These are phyloP conservation scores for Drosophila paucipuncta DNA, from an alignment of 2,888 invertebrate genomes.

Conservation along the genomic window DNA sequence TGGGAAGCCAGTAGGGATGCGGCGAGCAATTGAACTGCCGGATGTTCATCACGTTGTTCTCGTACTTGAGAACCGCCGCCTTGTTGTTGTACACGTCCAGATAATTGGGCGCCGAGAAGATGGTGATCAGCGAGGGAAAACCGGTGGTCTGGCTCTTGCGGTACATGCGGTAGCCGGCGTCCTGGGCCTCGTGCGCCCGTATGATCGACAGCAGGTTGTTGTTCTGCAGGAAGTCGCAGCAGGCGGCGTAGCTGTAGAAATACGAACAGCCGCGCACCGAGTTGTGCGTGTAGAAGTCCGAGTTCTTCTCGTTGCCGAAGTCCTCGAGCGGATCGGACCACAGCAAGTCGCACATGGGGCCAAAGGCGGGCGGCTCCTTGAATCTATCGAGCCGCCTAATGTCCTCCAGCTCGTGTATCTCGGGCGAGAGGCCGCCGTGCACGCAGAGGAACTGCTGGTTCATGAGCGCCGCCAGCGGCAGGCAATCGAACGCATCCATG, in stretches of 20 bases:
- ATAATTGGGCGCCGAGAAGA: slow-evolving; percentile 99
- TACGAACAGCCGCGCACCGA: slow-evolving; percentile 99
- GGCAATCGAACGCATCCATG: slow-evolving; percentile 99
- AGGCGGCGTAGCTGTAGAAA: slow-evolving; percentile 99
- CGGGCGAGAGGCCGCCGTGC: slow-evolving; percentile 99
- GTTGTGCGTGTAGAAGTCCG: slow-evolving; percentile 99
- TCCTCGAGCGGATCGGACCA: slow-evolving; percentile 99
- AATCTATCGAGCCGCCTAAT: slow-evolving; percentile 98
- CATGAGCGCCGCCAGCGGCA: slow-evolving; percentile 99
- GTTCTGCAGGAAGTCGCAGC: slow-evolving; percentile 99
- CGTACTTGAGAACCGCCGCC: slow-evolving; percentile 99
- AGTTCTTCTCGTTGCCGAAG: slow-evolving; percentile 98
- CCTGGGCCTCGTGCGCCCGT: slow-evolving; percentile 99
- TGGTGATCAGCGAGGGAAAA: slow-evolving; percentile 99
- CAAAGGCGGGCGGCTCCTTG: slow-evolving; percentile 99
- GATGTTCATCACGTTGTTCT: slow-evolving; percentile 99
- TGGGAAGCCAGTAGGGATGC: slow-evolving; percentile 99
- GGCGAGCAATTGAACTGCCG: slow-evolving; percentile 99
- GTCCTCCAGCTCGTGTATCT: slow-evolving; percentile 99
- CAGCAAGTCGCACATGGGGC: slow-evolving; percentile 99
- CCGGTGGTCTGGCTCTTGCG: slow-evolving; percentile 99
- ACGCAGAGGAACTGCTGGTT: slow-evolving; percentile 99
- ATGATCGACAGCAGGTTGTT: slow-evolving; percentile 99
- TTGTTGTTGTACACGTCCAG: slow-evolving; percentile 99
- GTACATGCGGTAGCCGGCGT: slow-evolving; percentile 99